These are phyloP conservation scores for Anthopleura xanthogrammica DNA, from an alignment of 92 coral and sea anemone species.

Conservation along the genomic window DNA sequence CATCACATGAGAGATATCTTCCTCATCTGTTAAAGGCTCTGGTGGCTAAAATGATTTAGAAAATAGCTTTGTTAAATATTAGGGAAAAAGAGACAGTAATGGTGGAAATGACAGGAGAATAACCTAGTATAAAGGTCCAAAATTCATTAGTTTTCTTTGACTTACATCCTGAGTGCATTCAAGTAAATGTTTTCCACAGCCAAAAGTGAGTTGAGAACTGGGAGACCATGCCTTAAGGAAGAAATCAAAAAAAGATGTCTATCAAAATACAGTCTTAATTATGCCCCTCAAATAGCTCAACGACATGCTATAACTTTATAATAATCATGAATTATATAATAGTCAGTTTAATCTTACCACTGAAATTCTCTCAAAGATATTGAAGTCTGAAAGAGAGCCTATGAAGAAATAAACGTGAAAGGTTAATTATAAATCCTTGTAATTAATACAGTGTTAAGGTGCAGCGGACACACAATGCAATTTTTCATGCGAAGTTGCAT, in stretches of 20 bases:
- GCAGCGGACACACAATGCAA: too few species aligned
- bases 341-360: constrained; percentile 53
- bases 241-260: not conserved
- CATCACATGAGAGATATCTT: constrained; percentile 86
- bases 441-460: not conserved
- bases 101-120: too few species aligned
- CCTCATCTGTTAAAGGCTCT: constrained; percentile 70
- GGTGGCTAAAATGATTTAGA: constrained; percentile 39
- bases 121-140: too few species aligned
- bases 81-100: too few species aligned
- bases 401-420: not conserved
- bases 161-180: constrained; percentile 81
- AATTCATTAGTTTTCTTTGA: too few species aligned
- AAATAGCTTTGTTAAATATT: too few species aligned
- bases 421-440: not conserved
- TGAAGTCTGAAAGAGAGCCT: constrained; percentile 75
- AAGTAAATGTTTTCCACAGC: constrained; percentile 88
- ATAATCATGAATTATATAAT: too few species aligned
- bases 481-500: too few species aligned
- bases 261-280: too few species aligned
- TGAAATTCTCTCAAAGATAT: constrained; percentile 92
- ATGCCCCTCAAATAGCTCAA: too few species aligned
- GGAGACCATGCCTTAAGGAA: constrained; percentile 85
- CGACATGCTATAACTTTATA: too few species aligned
- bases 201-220: constrained; percentile 81